Evolutionary conservation across 2,113 vertebrate species (phyloP).

Genomic region (Varanus salvator): DNA sequence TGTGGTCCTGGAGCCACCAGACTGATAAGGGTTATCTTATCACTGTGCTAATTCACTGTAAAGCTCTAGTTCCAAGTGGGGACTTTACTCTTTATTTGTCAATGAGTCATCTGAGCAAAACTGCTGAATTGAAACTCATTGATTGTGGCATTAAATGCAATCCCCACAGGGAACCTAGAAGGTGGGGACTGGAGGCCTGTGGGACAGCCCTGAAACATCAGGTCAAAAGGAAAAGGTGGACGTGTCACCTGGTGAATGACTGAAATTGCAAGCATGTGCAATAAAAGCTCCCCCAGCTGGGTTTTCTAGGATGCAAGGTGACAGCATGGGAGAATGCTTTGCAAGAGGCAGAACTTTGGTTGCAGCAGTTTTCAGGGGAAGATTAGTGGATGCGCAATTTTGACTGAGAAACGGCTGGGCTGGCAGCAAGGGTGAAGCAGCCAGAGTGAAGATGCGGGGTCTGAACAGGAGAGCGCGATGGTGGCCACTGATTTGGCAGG

Average conservation of each 20-base stretch:
- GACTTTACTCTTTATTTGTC: background rate
- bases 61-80: background rate
- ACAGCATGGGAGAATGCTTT: background rate
- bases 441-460: background rate
- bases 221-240: no score
- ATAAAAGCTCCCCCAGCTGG: background rate
- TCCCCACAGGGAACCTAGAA: constrained; percentile 34
- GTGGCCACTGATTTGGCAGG: no score
- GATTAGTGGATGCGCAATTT: background rate
- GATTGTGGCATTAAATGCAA: background rate
- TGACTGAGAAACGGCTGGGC: background rate
- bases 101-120: background rate
- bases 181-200: background rate
- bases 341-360: background rate
- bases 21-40: background rate
- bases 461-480: background rate
- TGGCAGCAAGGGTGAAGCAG: background rate
- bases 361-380: background rate
- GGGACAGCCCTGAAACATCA: no score
- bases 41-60: background rate
- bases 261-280: background rate
- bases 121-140: background rate
- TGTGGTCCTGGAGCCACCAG: background rate
- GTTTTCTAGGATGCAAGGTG: background rate
- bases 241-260: background rate